Base-by-base conservation (phyloP, 1,140 invertebrate genomes). In the Charaxes varanes region DNA sequence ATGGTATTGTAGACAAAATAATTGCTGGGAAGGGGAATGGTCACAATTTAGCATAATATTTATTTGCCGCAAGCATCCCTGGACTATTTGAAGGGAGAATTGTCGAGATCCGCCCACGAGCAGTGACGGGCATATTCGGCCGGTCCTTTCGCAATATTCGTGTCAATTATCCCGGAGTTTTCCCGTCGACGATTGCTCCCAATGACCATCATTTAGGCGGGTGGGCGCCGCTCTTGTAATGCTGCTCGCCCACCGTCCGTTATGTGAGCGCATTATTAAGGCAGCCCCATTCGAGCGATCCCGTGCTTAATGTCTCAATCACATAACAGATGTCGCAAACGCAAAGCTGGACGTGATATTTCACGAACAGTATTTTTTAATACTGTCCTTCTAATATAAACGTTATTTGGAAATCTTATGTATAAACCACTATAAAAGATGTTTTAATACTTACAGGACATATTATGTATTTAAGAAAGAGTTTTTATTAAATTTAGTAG, bases 271-370 rank as follows among this genome's bases (percentile, higher is more conserved):
- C 48, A 64, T 65, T 69, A 76, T 76, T 70, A 68, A 74, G 72
- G 61, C 42, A 56, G 57, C 59, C 53, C 56, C 65, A 45, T 67
- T 66, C 45, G 48, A 54, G 43, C 56, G 53, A 72, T 62, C 58
- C 61, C 50, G 40, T 49, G 53, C 56, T 63, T 77, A 80, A 80
- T 80, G 70, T 68, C 70, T 74, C 66, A 69, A 80, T 77, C 76
- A 73, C 62, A 71, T 66, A 68, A 65, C 73, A 78, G 64, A 80
- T 78, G 76, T n/a, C n/a, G n/a, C n/a, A n/a, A n/a, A n/a, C n/a
- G n/a, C n/a, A n/a, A n/a, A n/a, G n/a, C n/a, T n/a, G n/a, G n/a
- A n/a, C n/a, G n/a, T n/a, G n/a, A n/a, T n/a, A n/a, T n/a, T n/a
- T n/a, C n/a, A n/a, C n/a, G n/a, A n/a, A n/a, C n/a, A n/a, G n/a